phyloP scores from a whole-genome alignment of 2,113 vertebrate genomes.

The Aepyceros melampus region DNA sequence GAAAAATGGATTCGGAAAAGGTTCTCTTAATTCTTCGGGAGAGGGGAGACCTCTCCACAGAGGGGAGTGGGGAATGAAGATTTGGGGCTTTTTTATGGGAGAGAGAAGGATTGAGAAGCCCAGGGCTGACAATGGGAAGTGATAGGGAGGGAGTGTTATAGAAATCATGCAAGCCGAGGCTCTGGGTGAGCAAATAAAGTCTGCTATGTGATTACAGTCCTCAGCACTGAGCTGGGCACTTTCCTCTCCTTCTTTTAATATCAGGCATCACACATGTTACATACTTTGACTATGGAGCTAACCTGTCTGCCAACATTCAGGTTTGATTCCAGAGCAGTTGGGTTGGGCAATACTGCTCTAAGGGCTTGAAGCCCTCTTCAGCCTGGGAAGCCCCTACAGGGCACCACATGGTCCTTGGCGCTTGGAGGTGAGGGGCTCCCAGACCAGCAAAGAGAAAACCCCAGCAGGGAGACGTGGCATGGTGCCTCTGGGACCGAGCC shows the following conservation, averaged over 20 bases:
- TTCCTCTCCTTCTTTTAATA: neutral
- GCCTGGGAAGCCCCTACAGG: neutral
- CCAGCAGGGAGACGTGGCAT: neutral
- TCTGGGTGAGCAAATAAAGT: neutral
- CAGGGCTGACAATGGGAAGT: neutral
- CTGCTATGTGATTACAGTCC: neutral
- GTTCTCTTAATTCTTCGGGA: neutral
- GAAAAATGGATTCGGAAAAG: constrained; percentile 64
- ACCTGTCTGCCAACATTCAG: neutral
- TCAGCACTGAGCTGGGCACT: neutral
- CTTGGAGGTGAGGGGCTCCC: neutral
- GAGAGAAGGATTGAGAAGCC: neutral
- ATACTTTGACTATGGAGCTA: neutral
- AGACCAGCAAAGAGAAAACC: neutral
- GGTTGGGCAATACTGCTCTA: neutral
- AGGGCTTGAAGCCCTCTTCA: neutral
- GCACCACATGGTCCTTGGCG: neutral
- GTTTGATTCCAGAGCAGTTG: neutral
- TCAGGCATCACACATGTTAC: neutral
- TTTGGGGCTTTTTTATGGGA: neutral
- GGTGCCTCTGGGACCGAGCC: neutral
- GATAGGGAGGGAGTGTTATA: neutral
- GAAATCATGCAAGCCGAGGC: neutral
- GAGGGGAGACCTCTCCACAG: neutral
- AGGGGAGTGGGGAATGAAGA: neutral